These are phyloP conservation scores for Neopipo cinnamomea DNA, from an alignment of 2,113 vertebrate species.

Conservation along the genomic window DNA sequence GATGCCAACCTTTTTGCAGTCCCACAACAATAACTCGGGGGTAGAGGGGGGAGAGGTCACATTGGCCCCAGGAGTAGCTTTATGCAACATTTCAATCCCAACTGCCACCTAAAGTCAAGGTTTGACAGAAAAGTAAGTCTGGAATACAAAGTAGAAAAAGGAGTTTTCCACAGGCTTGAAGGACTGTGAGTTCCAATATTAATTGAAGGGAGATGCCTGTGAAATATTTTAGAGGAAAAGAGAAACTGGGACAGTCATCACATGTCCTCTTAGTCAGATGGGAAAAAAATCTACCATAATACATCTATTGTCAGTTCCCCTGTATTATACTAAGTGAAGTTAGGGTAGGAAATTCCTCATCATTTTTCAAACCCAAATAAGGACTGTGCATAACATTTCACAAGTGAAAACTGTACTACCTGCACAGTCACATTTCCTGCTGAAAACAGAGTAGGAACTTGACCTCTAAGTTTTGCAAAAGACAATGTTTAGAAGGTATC, in stretches of 20 bases:
- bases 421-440: background rate
- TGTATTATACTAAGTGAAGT: background rate
- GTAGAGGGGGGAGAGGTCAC: background rate
- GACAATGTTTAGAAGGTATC: background rate
- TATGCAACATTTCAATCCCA: background rate
- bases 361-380: background rate
- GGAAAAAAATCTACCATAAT: background rate
- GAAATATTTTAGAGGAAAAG: background rate
- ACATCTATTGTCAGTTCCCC: background rate
- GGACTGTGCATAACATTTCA: background rate
- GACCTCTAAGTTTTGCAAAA: background rate
- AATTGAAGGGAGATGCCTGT: background rate
- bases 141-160: background rate
- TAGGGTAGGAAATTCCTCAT: background rate
- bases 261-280: background rate
- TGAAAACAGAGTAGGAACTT: background rate
- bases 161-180: background rate
- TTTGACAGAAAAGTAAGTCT: background rate
- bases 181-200: background rate
- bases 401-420: background rate
- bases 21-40: fast-evolving
- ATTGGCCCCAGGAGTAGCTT: background rate
- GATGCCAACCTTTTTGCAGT: background rate
- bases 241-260: background rate
- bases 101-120: background rate